phyloP scores from a whole-genome alignment of 2,888 invertebrate genomes.

The Fabriciana adippe region DNA sequence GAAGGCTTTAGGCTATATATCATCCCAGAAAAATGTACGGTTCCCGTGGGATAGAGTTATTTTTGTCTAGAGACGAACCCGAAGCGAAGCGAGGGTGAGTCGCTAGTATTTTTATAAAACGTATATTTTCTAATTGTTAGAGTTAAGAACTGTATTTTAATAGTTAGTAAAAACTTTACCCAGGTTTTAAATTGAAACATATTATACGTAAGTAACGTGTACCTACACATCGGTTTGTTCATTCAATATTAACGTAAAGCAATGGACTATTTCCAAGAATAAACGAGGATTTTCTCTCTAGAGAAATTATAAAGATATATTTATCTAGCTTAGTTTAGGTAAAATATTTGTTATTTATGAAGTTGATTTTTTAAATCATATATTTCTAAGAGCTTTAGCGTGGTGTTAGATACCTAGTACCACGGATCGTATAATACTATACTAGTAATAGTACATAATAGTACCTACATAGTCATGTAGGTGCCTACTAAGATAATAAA shows the following conservation, averaged over 20 bases:
- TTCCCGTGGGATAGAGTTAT: too few species aligned
- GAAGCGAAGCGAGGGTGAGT: too few species aligned
- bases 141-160: background rate
- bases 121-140: background rate
- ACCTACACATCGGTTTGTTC: constrained; percentile 13
- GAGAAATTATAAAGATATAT: constrained; percentile 33
- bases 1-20: too few species aligned
- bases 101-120: background rate
- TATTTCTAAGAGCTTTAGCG: too few species aligned
- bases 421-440: too few species aligned
- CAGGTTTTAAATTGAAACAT: background rate
- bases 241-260: constrained; percentile 33
- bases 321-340: background rate
- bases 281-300: constrained; percentile 24
- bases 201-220: background rate
- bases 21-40: too few species aligned
- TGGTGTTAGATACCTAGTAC: too few species aligned
- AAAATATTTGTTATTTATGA: constrained; percentile 6
- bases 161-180: background rate
- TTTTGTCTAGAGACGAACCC: too few species aligned
- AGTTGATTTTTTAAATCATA: background rate
- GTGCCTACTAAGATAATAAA: too few species aligned
- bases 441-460: too few species aligned
- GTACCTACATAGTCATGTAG: too few species aligned
- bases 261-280: constrained; percentile 23